Evolutionary conservation across 2,797 vertebrate species (phyloP).

Genomic region (Heliangelus exortis): DNA sequence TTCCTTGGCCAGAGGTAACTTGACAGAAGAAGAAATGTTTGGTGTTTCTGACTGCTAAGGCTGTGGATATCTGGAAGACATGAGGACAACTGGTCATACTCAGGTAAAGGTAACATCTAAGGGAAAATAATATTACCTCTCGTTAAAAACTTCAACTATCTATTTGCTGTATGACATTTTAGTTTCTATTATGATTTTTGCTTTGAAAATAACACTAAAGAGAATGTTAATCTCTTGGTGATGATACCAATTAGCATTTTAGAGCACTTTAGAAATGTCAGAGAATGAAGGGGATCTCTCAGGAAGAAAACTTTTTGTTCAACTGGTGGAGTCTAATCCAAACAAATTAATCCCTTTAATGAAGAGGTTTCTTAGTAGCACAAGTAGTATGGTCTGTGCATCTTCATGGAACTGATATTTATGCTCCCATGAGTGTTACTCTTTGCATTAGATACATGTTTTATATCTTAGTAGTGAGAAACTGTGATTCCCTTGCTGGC

Average conservation of each 20-base stretch:
- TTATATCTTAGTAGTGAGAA: neutral
- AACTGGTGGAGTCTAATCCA: constrained; percentile 9
- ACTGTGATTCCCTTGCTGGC: neutral
- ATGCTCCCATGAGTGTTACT: constrained; percentile 1
- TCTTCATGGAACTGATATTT: constrained; percentile 19
- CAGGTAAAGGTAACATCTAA: neutral
- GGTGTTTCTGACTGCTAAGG: neutral
- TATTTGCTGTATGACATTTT: constrained; percentile 7
- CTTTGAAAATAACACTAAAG: constrained; percentile 14
- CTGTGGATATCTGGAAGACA: neutral
- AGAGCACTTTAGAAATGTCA: constrained; percentile 54
- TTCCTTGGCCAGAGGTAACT: neutral
- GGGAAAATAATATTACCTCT: neutral
- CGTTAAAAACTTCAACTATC: neutral
- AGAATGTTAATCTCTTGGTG: constrained; percentile 37
- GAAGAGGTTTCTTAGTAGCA: constrained; percentile 25
- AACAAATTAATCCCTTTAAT: constrained; percentile 47
- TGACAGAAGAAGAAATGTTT: neutral
- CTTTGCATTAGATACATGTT: constrained; percentile 16
- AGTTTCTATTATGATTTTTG: constrained; percentile 9
- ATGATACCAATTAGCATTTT: constrained; percentile 54
- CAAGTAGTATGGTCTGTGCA: neutral
- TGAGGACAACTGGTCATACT: neutral
- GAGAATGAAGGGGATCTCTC: constrained; percentile 24
- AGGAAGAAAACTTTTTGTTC: constrained; percentile 37